phyloP scores from a whole-genome alignment of 2,888 invertebrate species.

The Drosophila leonis region DNA sequence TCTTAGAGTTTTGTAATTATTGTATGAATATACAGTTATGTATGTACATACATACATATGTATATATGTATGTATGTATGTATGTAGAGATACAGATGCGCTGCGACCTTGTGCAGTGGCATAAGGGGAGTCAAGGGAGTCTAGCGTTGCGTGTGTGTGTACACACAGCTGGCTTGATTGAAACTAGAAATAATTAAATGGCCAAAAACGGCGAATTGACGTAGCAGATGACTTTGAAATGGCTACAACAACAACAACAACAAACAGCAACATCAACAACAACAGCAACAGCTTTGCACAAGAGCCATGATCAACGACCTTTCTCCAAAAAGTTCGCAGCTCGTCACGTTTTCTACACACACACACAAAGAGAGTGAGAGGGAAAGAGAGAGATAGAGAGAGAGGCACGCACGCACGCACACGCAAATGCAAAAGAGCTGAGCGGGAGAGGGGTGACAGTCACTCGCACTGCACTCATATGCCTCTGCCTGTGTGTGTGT shows the following conservation, averaged over 20 bases:
- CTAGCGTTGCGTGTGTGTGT: constrained; percentile 5
- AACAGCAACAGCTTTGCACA: constrained; percentile 19
- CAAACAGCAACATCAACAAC: constrained; percentile 21
- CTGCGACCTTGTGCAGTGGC: constrained; percentile 36
- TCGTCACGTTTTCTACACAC: constrained; percentile 79
- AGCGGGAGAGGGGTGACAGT: background rate
- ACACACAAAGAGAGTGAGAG: constrained; percentile 21
- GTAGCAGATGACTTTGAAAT: constrained; percentile 70
- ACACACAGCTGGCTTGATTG: constrained; percentile 50
- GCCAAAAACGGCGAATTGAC: constrained; percentile 68
- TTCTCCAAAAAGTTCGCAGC: constrained; percentile 79
- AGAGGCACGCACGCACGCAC: constrained; percentile 1
- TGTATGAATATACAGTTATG: background rate
- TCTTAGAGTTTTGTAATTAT: constrained; percentile 1
- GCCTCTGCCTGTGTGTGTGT: background rate
- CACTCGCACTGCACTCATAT: constrained; percentile 1
- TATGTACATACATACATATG: background rate
- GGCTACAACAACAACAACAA: constrained; percentile 44
- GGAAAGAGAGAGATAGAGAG: background rate
- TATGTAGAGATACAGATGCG: constrained; percentile 19
- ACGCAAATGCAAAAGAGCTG: constrained; percentile 14
- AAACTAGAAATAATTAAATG: constrained; percentile 75
- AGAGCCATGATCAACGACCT: constrained; percentile 80
- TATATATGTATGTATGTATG: background rate
- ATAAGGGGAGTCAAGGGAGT: constrained; percentile 17